Base-by-base conservation (phyloP, 2,113 vertebrate species). In the Sceloporus tristichus region DNA sequence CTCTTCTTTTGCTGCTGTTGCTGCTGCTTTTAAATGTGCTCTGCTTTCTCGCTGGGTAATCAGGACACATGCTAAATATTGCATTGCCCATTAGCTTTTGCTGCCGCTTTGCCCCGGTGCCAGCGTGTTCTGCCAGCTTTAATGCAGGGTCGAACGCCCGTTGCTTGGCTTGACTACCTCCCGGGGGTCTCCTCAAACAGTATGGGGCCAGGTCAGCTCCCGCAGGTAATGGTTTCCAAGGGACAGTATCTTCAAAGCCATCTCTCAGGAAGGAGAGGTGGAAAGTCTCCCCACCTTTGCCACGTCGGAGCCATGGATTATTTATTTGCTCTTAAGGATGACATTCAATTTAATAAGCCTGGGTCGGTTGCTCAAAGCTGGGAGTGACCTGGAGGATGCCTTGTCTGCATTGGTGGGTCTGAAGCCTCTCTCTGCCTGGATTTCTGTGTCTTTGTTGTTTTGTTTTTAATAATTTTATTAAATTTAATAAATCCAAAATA, bases 11-110 rank as follows among this genome's bases (percentile, higher is more conserved):
- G 34, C 9, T 13, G 7, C 53, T 13, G 14, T n/a, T 42, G 29
- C 9, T 14, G 82, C 87, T n/a, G 4, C 18, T 16, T 21, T 75
- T 87, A 88, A 79, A 7, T n/a, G 88, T 34, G 81, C 77, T 91
- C 87, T 78, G 74, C 65, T 0, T 0, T 21, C n/a, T n/a, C 1
- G 0, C 25, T 10, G 83, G 56, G 53, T 18, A 81, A 87, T 34
- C 66, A 18, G 91, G 88, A 62, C 0, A 0, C 82, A 70, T 71
- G 84, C 86, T 93, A 92, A 80, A 56, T 70, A 85, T 84, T 0
- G 1, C 91, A 25, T 90, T 90, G 68, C 77, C 91, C 92, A 88
- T 94, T 93, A 94, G 91, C 91, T 84, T 87, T 79, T 34, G 65
- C 66, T 5, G 87, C 79, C 5, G 53, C 62, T 54, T 5, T 19